A percentile compares a stretch with the other conserved stretches of the same genome.
These are phyloP conservation scores for Myripristis jacobus DNA, from an alignment of 2,797 vertebrate species.

Conservation along the genomic window DNA sequence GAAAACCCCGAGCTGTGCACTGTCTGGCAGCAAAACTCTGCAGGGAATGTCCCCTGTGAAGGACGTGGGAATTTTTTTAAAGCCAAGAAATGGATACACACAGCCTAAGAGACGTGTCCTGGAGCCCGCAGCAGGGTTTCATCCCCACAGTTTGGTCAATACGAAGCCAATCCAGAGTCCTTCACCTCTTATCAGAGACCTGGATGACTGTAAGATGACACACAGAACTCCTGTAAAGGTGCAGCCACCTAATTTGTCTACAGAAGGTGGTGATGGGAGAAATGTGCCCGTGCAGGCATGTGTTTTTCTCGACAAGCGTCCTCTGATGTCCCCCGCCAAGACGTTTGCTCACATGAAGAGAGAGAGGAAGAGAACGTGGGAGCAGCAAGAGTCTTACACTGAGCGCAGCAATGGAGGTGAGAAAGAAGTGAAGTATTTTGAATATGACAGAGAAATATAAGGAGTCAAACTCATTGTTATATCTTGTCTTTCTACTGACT, in stretches of 20 bases:
- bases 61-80: not conserved
- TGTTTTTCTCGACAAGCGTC: not conserved
- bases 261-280: not conserved
- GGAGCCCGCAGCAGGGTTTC: constrained; percentile 46
- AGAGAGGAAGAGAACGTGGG: constrained; percentile 52
- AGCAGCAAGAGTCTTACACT: constrained; percentile 24
- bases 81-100: not conserved
- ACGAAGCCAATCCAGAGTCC: not conserved
- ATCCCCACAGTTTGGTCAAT: not conserved
- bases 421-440: not conserved
- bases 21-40: not conserved
- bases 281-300: not conserved
- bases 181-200: not conserved
- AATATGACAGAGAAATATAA: not conserved
- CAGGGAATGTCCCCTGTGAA: not conserved
- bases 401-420: constrained; percentile 39
- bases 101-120: constrained; percentile 17
- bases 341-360: constrained; percentile 51
- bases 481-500: not conserved
- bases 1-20: constrained; percentile 19
- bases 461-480: too few relatives aligned
- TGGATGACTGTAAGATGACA: not conserved
- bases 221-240: constrained; percentile 42
- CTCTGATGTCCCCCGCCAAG: constrained; percentile 21
- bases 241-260: not conserved